Base-by-base conservation (phyloP, 2,797 vertebrate genomes). In the Danio tinwini region DNA sequence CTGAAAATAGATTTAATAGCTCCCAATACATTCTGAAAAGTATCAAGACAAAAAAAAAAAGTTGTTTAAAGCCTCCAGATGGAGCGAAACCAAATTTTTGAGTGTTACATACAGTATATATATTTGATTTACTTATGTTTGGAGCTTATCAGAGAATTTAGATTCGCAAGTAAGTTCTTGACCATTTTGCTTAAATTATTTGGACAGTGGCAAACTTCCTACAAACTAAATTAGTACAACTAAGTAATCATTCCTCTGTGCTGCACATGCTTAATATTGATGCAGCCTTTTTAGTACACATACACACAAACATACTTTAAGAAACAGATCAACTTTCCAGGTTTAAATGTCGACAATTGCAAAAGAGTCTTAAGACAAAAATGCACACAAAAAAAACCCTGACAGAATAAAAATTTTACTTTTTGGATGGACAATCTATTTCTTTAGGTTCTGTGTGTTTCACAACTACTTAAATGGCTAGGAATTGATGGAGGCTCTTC, bases 1-100 rank as follows among this genome's bases (percentile, higher is more conserved):
- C 74, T 82, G 52, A 40, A 78, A 82, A 85, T 59, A 81, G 29
- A 78, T 71, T 85, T 82, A 83, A 78, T 71, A 49, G 5, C 37
- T 52, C 74, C 64, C 63, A 80, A 73, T 76, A 80, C 80, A 80
- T 70, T 75, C 74, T 37, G 13, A 19, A 52, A 73, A 49, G 40
- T 68, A 74, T 73, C 29, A 68, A 69, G 53, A 55, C 29, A 29
- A 40, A 49, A 81, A 78, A 49, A 44, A 45, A 45, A 21, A 13
- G 75, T 21, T 74, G 69, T 69, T 78, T 14, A 70, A 19, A 55
- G 73, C 13, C 52, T 67, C 59, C 47, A 58, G 63, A 78, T 68
- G 42, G 61, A 80, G 29, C 39, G n/a, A 40, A 40, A 74, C 59
- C 75, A 81, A 19, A 65, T 55, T 56, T 75, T 76, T 42, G 12